A percentile compares a stretch with the other conserved stretches of the same genome.
Evolutionary conservation across 2,113 vertebrate species (phyloP).

Genomic region (Australoheros scitulus): DNA sequence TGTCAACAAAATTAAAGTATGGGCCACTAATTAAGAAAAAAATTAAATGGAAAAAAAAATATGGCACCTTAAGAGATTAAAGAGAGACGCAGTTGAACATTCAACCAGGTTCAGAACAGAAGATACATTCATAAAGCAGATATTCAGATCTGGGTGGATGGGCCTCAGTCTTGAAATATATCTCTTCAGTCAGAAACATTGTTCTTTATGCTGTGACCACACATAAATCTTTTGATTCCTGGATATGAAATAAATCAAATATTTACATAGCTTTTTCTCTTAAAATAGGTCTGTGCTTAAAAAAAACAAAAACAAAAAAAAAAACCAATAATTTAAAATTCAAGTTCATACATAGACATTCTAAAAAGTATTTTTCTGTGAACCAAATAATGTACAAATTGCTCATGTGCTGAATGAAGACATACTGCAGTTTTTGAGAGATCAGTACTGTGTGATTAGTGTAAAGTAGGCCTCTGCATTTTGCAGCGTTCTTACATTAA

Average conservation of each 20-base stretch:
- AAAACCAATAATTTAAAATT: constrained; percentile 83
- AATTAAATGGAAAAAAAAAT: constrained; percentile 31
- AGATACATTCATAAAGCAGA: constrained; percentile 76
- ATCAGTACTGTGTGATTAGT: constrained; percentile 62
- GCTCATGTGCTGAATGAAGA: constrained; percentile 77
- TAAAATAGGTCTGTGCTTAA: constrained; percentile 81
- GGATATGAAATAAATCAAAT: constrained; percentile 78
- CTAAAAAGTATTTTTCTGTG: constrained; percentile 65
- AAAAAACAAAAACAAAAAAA: constrained; percentile 44
- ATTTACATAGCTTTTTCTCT: constrained; percentile 73
- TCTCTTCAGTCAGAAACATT: constrained; percentile 60
- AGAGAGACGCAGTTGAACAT: constrained; percentile 57
- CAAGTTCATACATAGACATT: constrained; percentile 83
- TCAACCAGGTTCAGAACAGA: constrained; percentile 48
- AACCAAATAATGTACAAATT: constrained; percentile 73
- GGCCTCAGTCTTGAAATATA: constrained; percentile 56
- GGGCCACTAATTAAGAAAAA: constrained; percentile 6
- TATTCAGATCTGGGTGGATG: constrained; percentile 64
- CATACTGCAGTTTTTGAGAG: constrained; percentile 73
- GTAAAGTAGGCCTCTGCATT: constrained; percentile 60
- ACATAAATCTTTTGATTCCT: constrained; percentile 63
- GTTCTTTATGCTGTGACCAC: constrained; percentile 53
- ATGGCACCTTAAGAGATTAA: constrained; percentile 50
- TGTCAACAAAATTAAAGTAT: constrained; percentile 30
- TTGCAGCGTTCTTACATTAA: constrained; percentile 53